Conservation (phyloP, 2,888 invertebrate genomes). For the Epinotia demarniana region DNA sequence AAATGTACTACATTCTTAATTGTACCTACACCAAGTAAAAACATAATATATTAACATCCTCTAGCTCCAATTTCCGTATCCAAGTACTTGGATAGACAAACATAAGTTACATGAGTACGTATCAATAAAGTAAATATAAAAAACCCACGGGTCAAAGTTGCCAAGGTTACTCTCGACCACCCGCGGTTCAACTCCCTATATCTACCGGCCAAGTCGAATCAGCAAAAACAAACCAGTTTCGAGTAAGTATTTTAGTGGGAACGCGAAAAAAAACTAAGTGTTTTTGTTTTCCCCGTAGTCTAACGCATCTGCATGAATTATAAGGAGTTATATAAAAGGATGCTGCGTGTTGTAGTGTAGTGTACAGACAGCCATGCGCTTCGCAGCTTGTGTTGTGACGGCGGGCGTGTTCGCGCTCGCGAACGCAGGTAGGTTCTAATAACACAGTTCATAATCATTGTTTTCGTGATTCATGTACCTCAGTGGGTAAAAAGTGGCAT, state of each 20-base stretch:
- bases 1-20: no score
- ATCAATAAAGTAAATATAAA: slow-evolving; percentile 3
- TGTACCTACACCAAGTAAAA: not conserved
- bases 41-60: not conserved
- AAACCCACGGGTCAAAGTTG: slow-evolving; percentile 18
- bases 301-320: slow-evolving; percentile 62
- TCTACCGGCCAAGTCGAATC: slow-evolving; percentile 16
- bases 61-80: slow-evolving; percentile 16
- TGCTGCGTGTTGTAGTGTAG: slow-evolving; percentile 53
- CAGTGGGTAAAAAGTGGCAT: not conserved
- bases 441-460: not conserved
- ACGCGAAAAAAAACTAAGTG: slow-evolving; percentile 20
- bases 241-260: not conserved
- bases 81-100: not conserved
- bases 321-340: slow-evolving; percentile 75
- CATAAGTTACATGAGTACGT: not conserved
- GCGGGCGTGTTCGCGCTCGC: slow-evolving; percentile 52
- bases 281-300: slow-evolving; percentile 64
- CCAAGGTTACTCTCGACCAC: slow-evolving; percentile 15
- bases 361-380: slow-evolving; percentile 62
- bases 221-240: slow-evolving; percentile 36
- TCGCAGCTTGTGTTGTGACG: slow-evolving; percentile 55
- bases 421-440: slow-evolving; percentile 52
- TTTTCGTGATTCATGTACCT: no score
- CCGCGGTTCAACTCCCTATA: slow-evolving; percentile 13